Percentiles rank a stretch among this genome's conserved stretches.
Evolutionary conservation across 2,888 invertebrate species (phyloP).

Genomic region (Tinea trinotella): DNA sequence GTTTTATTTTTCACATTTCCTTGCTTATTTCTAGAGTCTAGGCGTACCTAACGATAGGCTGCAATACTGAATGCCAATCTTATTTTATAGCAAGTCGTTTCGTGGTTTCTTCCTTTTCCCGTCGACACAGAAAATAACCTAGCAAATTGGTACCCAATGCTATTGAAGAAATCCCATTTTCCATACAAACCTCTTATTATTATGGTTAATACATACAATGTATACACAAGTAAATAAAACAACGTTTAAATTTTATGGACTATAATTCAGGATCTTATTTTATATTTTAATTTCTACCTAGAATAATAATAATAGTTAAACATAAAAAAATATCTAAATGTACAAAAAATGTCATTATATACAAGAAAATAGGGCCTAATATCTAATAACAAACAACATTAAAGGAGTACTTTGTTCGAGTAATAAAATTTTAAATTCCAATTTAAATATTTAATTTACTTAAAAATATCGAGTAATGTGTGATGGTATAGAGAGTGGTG

Average conservation of each 20-base stretch:
- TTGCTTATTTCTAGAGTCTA: not conserved
- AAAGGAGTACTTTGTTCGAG: constrained; percentile 1
- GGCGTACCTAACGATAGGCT: constrained; percentile 8
- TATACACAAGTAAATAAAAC: constrained; percentile 13
- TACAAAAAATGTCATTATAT: constrained; percentile 45
- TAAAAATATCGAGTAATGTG: not conserved
- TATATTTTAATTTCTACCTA: constrained; percentile 62
- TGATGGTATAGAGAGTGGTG: not conserved
- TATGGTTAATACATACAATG: too few species aligned
- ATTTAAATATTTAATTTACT: not conserved
- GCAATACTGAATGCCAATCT: constrained; percentile 6
- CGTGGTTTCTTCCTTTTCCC: not conserved
- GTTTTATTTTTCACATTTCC: not conserved
- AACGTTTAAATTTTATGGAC: constrained; percentile 28
- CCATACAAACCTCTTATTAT: not conserved
- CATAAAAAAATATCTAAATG: constrained; percentile 59
- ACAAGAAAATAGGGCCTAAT: constrained; percentile 9
- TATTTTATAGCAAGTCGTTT: constrained; percentile 1
- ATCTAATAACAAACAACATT: constrained; percentile 7
- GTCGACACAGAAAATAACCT: not conserved
- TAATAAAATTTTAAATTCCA: not conserved
- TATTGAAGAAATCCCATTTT: not conserved
- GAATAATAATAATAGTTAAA: constrained; percentile 50
- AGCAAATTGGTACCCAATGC: constrained; percentile 1
- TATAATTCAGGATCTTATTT: constrained; percentile 62